phyloP scores from a whole-genome alignment of 2,888 invertebrate genomes.

The Cantharis lateralis region DNA sequence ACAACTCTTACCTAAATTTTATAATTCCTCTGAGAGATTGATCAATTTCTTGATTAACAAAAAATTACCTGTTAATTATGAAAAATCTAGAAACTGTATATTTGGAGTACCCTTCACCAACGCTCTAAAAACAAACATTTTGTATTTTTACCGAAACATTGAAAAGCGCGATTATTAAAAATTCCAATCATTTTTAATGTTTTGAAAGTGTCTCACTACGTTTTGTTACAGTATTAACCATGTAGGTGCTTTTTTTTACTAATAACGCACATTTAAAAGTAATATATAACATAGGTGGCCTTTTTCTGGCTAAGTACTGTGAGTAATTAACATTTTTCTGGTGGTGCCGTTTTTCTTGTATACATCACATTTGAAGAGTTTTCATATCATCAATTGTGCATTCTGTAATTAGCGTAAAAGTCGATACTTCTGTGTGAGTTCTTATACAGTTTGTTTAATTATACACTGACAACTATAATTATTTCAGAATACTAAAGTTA shows the following conservation, averaged over 20 bases:
- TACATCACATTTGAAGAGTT: neutral
- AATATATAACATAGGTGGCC: neutral
- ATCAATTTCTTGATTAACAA: neutral
- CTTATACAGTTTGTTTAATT: neutral
- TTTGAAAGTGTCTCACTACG: neutral
- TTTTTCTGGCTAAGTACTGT: neutral
- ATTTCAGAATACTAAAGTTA: neutral
- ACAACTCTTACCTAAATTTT: neutral
- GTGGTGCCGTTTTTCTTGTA: neutral
- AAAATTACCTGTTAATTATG: neutral
- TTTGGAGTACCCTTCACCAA: neutral
- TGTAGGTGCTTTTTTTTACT: neutral
- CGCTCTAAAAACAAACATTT: neutral
- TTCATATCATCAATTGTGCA: neutral
- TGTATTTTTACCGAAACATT: neutral
- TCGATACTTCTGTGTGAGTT: neutral
- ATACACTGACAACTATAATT: neutral
- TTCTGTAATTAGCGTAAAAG: neutral
- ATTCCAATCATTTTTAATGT: no score
- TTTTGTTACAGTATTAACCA: neutral
- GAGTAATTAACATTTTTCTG: neutral
- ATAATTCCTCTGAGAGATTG: neutral
- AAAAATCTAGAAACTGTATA: neutral
- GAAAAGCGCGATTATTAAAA: neutral
- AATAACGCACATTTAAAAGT: neutral